Evolutionary conservation across 2,888 invertebrate species (phyloP).

Genomic region (Linnaemya vulpina): DNA sequence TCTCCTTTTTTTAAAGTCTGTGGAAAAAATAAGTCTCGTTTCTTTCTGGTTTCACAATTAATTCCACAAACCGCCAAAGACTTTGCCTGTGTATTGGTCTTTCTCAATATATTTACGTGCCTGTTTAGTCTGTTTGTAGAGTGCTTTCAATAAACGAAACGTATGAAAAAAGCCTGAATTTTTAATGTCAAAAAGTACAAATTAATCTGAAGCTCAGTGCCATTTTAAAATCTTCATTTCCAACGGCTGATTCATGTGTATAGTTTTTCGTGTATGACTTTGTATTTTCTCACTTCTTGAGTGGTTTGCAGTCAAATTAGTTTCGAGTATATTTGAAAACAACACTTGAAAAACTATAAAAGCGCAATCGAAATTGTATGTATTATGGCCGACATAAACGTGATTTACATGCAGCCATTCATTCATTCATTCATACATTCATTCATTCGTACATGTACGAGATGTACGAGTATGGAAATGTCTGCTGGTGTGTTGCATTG

Average conservation of each 20-base stretch:
- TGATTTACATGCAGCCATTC: constrained; percentile 60
- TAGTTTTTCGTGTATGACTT: constrained; percentile 66
- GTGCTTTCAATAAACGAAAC: background rate
- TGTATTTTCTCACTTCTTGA: constrained; percentile 71
- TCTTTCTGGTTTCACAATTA: no score
- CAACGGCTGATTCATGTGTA: background rate
- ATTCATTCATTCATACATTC: background rate
- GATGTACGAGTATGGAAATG: constrained; percentile 34
- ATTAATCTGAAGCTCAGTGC: background rate
- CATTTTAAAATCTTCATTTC: constrained; percentile 7
- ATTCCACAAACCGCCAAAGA: no score
- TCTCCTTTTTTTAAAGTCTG: no score
- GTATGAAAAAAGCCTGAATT: background rate
- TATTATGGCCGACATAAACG: constrained; percentile 72
- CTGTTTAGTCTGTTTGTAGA: no score
- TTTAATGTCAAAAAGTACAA: background rate
- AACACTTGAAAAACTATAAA: constrained; percentile 69
- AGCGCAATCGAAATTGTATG: constrained; percentile 70
- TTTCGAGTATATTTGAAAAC: constrained; percentile 70
- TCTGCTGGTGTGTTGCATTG: constrained; percentile 24
- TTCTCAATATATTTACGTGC: no score
- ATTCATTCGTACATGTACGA: background rate
- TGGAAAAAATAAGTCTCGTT: no score
- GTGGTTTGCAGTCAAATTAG: constrained; percentile 70
- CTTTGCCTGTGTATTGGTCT: no score